Percentiles rank a stretch among this genome's conserved stretches.
phyloP scores from a whole-genome alignment of 2,888 invertebrate species.

The Agrochola lychnidis region DNA sequence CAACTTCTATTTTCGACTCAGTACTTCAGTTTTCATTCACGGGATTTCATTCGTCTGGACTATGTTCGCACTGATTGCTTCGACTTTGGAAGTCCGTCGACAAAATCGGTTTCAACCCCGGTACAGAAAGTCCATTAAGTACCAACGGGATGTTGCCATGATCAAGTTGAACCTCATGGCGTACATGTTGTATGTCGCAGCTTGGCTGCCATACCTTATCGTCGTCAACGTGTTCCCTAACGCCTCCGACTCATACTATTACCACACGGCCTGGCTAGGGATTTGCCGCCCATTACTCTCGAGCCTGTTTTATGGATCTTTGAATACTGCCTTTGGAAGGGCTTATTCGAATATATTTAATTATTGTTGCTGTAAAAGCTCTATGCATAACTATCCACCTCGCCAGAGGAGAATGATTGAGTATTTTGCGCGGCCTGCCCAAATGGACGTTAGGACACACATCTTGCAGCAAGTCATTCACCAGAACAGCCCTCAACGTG shows the following conservation, averaged over 20 bases:
- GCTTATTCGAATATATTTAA: constrained; percentile 94
- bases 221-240: constrained; percentile 89
- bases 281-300: constrained; percentile 93
- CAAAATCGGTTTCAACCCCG: constrained; percentile 87
- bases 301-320: constrained; percentile 91
- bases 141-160: constrained; percentile 91
- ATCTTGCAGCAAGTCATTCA: constrained; percentile 89
- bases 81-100: constrained; percentile 87
- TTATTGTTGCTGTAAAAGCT: constrained; percentile 95
- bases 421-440: constrained; percentile 67
- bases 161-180: constrained; percentile 92
- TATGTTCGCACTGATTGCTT: constrained; percentile 70
- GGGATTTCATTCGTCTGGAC: constrained; percentile 88
- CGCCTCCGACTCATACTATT: constrained; percentile 90
- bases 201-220: constrained; percentile 93
- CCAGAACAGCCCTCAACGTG: constrained; percentile 86
- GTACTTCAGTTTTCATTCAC: constrained; percentile 91
- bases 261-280: constrained; percentile 93
- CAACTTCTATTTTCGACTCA: constrained; percentile 89
- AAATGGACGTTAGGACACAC: constrained; percentile 93
- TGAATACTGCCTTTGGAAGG: constrained; percentile 93
- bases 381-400: constrained; percentile 37
- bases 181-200: constrained; percentile 91
- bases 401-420: constrained; percentile 88
- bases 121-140: constrained; percentile 92